These are phyloP conservation scores for Anguilla rostrata DNA, from an alignment of 2,113 vertebrate species.

Conservation along the genomic window DNA sequence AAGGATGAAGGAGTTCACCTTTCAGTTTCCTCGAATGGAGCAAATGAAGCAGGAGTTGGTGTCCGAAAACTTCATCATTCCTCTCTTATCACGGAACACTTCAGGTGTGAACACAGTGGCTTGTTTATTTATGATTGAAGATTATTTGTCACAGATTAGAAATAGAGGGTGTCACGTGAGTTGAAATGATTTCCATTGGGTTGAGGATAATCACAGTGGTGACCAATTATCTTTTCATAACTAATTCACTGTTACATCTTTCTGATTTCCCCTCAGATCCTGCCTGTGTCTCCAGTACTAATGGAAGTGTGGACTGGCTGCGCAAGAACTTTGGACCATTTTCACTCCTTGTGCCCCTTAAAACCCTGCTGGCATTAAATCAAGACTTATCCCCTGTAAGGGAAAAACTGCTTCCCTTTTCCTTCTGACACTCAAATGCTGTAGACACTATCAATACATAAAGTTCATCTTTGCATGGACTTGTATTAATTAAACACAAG, in stretches of 20 bases:
- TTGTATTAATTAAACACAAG: too few relatives aligned
- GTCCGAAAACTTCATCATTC: constrained; percentile 29
- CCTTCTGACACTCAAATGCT: too few relatives aligned
- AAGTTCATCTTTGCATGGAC: too few relatives aligned
- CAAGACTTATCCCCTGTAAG: constrained; percentile 52
- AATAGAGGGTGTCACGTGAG: too few relatives aligned
- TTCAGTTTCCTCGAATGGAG: constrained; percentile 11
- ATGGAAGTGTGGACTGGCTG: constrained; percentile 61
- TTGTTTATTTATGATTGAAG: too few relatives aligned
- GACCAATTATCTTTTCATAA: too few relatives aligned
- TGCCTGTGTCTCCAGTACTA: constrained; percentile 41
- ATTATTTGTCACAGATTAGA: too few relatives aligned
- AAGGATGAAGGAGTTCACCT: constrained; percentile 18
- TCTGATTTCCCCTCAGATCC: constrained; percentile 40
- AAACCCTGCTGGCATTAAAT: constrained; percentile 46
- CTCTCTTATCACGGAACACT: constrained; percentile 34
- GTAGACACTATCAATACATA: too few relatives aligned
- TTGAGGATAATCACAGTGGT: not conserved
- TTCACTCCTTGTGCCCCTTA: constrained; percentile 38
- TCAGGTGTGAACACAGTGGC: constrained; percentile 26
- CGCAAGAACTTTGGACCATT: constrained; percentile 61
- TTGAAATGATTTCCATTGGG: too few relatives aligned
- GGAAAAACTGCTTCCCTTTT: too few relatives aligned
- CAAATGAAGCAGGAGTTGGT: not conserved
- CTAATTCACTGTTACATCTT: not conserved